These are phyloP conservation scores for Micrasema minimum DNA, from an alignment of 1,140 invertebrate genomes.

Conservation along the genomic window DNA sequence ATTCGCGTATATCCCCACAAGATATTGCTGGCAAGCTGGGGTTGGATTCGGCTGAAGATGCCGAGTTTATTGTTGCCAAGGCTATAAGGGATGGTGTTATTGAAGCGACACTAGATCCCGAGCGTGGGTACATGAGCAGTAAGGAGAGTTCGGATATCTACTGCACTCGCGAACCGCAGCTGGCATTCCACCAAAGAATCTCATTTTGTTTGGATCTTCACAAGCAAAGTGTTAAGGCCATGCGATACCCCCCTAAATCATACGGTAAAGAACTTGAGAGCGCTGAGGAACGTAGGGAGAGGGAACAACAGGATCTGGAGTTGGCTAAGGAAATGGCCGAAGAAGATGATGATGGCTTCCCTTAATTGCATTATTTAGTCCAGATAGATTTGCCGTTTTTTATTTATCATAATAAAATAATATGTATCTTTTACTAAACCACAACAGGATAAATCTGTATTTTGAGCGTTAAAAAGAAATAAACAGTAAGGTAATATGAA, in stretches of 20 bases:
- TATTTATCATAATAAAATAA: neutral
- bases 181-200: slow-evolving; percentile 98
- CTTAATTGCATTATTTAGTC: slow-evolving; percentile 57
- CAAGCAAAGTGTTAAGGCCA: slow-evolving; percentile 98
- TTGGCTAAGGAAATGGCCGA: slow-evolving; percentile 99
- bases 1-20: slow-evolving; percentile 94
- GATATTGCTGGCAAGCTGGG: slow-evolving; percentile 95
- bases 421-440: slow-evolving; percentile 5
- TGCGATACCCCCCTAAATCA: slow-evolving; percentile 98
- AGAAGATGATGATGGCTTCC: slow-evolving; percentile 95
- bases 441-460: slow-evolving; percentile 23
- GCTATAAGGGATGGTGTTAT: slow-evolving; percentile 99
- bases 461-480: slow-evolving; percentile 15
- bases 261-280: slow-evolving; percentile 98
- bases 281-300: slow-evolving; percentile 93
- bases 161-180: slow-evolving; percentile 94
- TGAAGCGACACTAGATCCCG: slow-evolving; percentile 95
- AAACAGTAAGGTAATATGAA: neutral
- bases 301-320: slow-evolving; percentile 97
- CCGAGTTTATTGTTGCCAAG: slow-evolving; percentile 99
- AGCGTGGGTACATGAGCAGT: slow-evolving; percentile 95
- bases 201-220: slow-evolving; percentile 97
- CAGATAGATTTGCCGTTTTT: slow-evolving; percentile 8
- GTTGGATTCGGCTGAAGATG: slow-evolving; percentile 95
- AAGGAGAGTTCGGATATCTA: slow-evolving; percentile 98